Evolutionary conservation across 1,140 invertebrate species (phyloP), one percentile per base, ranked within the genome.

Genomic region (Phenacoccus solenopsis): DNA sequence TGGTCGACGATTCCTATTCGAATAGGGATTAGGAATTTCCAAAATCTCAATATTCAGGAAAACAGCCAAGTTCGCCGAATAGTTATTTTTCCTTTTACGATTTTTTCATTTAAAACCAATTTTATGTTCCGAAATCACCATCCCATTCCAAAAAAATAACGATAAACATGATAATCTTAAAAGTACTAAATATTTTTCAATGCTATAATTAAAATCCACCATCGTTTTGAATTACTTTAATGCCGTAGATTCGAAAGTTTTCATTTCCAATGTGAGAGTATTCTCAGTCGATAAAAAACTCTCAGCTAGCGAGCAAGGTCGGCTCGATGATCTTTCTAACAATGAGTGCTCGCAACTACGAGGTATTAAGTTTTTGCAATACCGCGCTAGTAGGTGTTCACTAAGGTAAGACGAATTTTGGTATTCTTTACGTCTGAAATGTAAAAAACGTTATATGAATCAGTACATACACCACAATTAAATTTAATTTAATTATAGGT

Each of bases 281-380:
- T 88, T 89, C 38, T 87, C 87, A 67, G 85, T 86, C 0, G 90
- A 92, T 1, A 94, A 81, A 76, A 90, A 93, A 77, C 90, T 92
- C 76, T 94, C 91, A 0, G 87, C 85, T 1, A 90, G 81, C 1
- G 86, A 86, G 75, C 91, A 94, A 0, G 89, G 89, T 70, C 90
- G 81, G 16, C 13, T 64, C 12, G 83, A 77, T 10, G 77, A 77
- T 73, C 84, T 84, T 20, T 81, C 79, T 28, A 89, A 76, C 49
- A 90, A 81, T 12, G 84, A 85, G 75, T 90, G 88, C 75, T 91
- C 89, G 75, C 90, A 91, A 49, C 86, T 90, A 69, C 86, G 82
- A 0, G 89, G 89, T 7, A 90, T 85, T 16, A 86, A 83, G 73
- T 90, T 88, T 68, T 87, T 84, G 76, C 90, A 92, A 75, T 89